A percentile compares a stretch with the other conserved stretches of the same genome.
phyloP scores from a whole-genome alignment of 92 coral and sea anemone genomes.

The Montipora capitata region DNA sequence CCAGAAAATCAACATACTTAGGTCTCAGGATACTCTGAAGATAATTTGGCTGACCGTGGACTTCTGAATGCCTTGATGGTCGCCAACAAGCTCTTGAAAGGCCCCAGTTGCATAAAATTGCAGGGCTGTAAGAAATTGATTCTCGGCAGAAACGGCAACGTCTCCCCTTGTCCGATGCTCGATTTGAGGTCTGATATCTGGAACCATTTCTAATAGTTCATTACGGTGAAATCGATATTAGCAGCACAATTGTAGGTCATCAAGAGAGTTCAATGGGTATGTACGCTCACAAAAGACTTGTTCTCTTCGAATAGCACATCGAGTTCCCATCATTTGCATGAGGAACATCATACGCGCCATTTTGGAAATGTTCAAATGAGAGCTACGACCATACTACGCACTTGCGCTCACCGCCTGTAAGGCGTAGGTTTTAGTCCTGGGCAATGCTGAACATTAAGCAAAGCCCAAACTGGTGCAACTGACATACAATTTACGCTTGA shows the following conservation, averaged over 20 bases:
- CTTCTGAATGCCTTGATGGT: slow-evolving; percentile 18
- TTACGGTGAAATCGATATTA: slow-evolving; percentile 15
- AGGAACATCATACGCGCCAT: slow-evolving; percentile 23
- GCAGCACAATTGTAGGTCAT: slow-evolving; percentile 17
- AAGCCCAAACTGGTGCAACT: slow-evolving; percentile 41
- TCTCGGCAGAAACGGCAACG: background rate
- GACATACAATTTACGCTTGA: slow-evolving; percentile 18
- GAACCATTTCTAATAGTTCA: slow-evolving; percentile 17
- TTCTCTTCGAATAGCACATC: slow-evolving; percentile 15
- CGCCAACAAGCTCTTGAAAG: slow-evolving; percentile 8
- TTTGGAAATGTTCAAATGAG: slow-evolving; percentile 16
- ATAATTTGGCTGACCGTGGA: slow-evolving; percentile 29
- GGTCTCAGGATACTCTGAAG: slow-evolving; percentile 3
- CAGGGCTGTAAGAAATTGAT: background rate
- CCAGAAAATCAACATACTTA: slow-evolving; percentile 10
- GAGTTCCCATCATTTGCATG: slow-evolving; percentile 14
- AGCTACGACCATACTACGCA: slow-evolving; percentile 8
- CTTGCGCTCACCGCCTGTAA: slow-evolving; percentile 27
- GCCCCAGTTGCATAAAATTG: slow-evolving; percentile 17
- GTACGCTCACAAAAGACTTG: slow-evolving; percentile 16
- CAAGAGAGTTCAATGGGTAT: slow-evolving; percentile 27
- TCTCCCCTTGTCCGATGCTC: slow-evolving; percentile 12
- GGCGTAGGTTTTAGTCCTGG: slow-evolving; percentile 15
- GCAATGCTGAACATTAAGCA: slow-evolving; percentile 1
- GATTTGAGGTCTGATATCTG: slow-evolving; percentile 34